These are phyloP conservation scores for Acropora tenuis DNA, from an alignment of 64 coral and sea anemone genomes.

Conservation along the genomic window DNA sequence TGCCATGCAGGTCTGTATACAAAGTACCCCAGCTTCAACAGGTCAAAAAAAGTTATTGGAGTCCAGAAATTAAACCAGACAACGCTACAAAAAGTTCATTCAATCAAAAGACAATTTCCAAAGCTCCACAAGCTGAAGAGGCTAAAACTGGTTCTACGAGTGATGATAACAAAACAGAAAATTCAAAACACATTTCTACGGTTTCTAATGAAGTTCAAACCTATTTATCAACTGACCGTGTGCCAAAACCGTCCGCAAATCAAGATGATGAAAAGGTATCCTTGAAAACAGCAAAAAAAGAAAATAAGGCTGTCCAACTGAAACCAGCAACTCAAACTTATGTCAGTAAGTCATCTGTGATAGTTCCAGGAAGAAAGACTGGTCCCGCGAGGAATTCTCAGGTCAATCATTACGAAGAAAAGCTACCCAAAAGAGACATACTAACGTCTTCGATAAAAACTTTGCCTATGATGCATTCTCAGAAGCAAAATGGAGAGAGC, in stretches of 20 bases:
- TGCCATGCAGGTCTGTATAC: neutral
- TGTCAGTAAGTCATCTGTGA: constrained; percentile 17
- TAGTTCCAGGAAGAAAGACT: constrained; percentile 26
- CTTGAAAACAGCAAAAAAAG: constrained; percentile 7
- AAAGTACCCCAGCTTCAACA: neutral
- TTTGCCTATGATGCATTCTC: neutral
- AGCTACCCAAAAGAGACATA: neutral
- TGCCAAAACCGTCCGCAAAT: neutral
- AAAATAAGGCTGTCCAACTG: constrained; percentile 9
- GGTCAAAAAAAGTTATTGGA: neutral
- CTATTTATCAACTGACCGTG: neutral
- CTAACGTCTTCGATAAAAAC: constrained; percentile 16
- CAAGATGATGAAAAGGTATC: neutral
- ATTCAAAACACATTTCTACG: neutral
- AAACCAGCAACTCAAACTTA: constrained; percentile 4
- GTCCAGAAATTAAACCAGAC: neutral
- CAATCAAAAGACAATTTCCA: neutral
- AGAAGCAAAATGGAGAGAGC: neutral
- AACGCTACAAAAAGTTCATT: neutral
- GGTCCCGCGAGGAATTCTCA: neutral
- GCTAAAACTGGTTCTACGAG: neutral
- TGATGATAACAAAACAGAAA: neutral
- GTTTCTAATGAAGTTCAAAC: constrained; percentile 19
- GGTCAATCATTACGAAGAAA: neutral
- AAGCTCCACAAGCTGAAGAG: constrained; percentile 28